These are phyloP conservation scores for Xylophagus ater DNA, from an alignment of 2,888 invertebrate genomes.

Conservation along the genomic window DNA sequence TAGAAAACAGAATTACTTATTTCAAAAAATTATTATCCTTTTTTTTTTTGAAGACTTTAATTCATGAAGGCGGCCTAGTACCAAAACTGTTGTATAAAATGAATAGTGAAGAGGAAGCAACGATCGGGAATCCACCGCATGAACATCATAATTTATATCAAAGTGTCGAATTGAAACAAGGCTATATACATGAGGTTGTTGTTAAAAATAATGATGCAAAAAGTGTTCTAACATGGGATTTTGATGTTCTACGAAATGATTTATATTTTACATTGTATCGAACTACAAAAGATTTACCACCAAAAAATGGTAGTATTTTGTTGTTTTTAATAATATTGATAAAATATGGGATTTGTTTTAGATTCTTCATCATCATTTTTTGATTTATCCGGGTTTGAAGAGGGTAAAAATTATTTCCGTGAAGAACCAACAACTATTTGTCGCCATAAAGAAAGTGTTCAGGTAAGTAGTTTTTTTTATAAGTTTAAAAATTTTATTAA, in stretches of 20 bases:
- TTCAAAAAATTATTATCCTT: too few relatives aligned
- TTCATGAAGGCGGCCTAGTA: conserved; percentile 77
- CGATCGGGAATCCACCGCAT: conserved; percentile 22
- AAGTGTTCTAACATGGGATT: conserved; percentile 92
- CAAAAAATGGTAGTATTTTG: conserved; percentile 28
- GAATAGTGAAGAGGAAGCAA: conserved; percentile 31
- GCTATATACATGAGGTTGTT: conserved; percentile 62
- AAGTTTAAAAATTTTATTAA: too few relatives aligned
- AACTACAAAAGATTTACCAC: conserved; percentile 29
- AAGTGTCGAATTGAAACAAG: conserved; percentile 31
- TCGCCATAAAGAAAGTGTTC: conserved; percentile 88
- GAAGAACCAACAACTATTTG: conserved; percentile 76
- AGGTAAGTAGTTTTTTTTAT: conserved; percentile 45
- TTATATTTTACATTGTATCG: conserved; percentile 68
- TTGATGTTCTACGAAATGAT: conserved; percentile 84
- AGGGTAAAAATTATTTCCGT: conserved; percentile 64
- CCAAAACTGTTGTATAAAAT: conserved; percentile 77
- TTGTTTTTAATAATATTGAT: neutral
- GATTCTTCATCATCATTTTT: conserved; percentile 46
- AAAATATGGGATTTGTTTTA: conserved; percentile 8
- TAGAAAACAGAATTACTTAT: too few relatives aligned
- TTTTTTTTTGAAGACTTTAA: conserved; percentile 51
- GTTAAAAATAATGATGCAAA: conserved; percentile 73
- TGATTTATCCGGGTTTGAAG: conserved; percentile 54
- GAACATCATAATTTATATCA: conserved; percentile 36